Evolutionary conservation across 1,140 invertebrate species (phyloP).

Genomic region (Meteorus sp.): DNA sequence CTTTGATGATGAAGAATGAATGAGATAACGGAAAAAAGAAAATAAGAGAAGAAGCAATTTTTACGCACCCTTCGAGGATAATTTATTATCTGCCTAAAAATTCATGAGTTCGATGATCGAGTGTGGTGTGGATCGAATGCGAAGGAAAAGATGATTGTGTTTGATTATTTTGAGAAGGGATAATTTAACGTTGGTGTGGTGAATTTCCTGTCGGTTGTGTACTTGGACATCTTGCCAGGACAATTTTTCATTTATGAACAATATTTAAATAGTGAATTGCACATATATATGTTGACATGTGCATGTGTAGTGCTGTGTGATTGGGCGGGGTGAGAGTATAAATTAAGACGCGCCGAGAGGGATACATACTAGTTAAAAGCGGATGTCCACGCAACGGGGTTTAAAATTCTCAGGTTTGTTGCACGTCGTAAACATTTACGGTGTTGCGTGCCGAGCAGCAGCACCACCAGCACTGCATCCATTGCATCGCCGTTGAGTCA

Average conservation of each 20-base stretch:
- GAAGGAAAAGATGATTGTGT: too few species aligned
- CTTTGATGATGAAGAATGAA: neutral
- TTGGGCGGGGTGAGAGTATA: constrained; percentile 8
- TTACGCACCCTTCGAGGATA: neutral
- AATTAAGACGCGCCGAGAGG: constrained; percentile 17
- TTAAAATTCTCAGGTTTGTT: constrained; percentile 20
- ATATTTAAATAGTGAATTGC: too few species aligned
- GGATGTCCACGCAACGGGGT: constrained; percentile 24
- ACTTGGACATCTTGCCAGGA: too few species aligned
- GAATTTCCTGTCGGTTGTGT: too few species aligned
- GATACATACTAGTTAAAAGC: constrained; percentile 17
- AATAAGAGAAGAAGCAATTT: neutral
- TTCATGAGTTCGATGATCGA: too few species aligned
- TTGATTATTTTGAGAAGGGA: too few species aligned
- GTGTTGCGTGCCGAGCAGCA: constrained; percentile 25
- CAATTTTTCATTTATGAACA: too few species aligned
- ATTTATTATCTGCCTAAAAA: neutral
- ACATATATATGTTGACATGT: constrained; percentile 1
- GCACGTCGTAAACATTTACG: constrained; percentile 28
- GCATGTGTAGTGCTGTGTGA: neutral
- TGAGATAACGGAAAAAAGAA: neutral
- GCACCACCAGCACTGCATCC: neutral
- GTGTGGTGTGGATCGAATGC: too few species aligned
- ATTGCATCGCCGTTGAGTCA: neutral
- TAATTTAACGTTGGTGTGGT: too few species aligned